Evolutionary conservation across 2,113 vertebrate species (phyloP), one percentile per base, ranked within the genome.

Genomic region (Heterotilapia buettikoferi): DNA sequence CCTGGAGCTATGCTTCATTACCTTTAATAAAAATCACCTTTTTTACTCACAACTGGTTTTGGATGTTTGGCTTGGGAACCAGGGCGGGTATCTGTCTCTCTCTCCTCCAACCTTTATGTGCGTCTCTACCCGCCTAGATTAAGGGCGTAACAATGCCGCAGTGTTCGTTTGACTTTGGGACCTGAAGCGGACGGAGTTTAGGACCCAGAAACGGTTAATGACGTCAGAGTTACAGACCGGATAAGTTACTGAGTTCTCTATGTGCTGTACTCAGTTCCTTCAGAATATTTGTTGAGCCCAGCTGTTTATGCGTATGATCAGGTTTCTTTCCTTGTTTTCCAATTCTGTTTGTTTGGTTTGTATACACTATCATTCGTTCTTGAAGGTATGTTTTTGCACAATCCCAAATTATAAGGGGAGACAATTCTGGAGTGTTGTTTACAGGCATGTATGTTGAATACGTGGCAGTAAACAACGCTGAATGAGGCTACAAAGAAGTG

Each of bases 101-200:
- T n/a, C n/a, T n/a, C n/a, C n/a, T n/a, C n/a, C n/a, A n/a, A n/a
- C n/a, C n/a, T n/a, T n/a, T n/a, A n/a, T n/a, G n/a, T n/a, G n/a
- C n/a, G n/a, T n/a, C n/a, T n/a, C n/a, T n/a, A n/a, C n/a, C n/a
- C n/a, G n/a, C n/a, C n/a, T n/a, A n/a, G n/a, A n/a, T n/a, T n/a
- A n/a, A n/a, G n/a, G n/a, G n/a, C n/a, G n/a, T n/a, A n/a, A n/a
- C n/a, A n/a, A n/a, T 3, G 50, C 50, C 0, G 19, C 19, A n/a
- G 19, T 1, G 19, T 21, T 53, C 2, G 50, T 53, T 53, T 53
- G 19, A n/a, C 19, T 53, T 53, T 53, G 19, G 19, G 50, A n/a
- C 50, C 50, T 53, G 50, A n/a, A 10, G 1, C 0, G 0, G 50
- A 10, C 5, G 2, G 50, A n/a, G 50, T 53, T 53, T n/a, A 0